These are phyloP conservation scores for Drosophila funebris DNA, from an alignment of 1,140 invertebrate genomes.

Conservation along the genomic window DNA sequence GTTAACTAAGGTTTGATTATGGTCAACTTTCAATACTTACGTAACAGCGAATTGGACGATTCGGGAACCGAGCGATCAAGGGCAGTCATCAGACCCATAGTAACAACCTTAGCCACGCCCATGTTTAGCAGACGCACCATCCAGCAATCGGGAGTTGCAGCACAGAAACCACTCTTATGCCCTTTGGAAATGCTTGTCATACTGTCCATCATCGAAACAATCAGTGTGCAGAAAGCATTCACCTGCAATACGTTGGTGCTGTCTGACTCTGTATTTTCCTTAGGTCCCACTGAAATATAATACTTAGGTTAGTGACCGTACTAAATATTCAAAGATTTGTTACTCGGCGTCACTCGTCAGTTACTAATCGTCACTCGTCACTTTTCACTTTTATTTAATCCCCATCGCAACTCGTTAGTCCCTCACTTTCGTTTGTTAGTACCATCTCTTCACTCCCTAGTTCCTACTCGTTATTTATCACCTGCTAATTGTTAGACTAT, in stretches of 20 bases:
- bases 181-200: constrained; percentile 50
- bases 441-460: neutral
- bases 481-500: too few relatives aligned
- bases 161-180: constrained; percentile 50
- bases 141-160: constrained; percentile 54
- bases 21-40: neutral
- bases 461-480: neutral
- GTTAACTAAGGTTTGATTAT: too few relatives aligned
- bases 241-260: constrained; percentile 36
- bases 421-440: neutral
- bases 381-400: neutral
- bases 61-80: constrained; percentile 37
- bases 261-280: constrained; percentile 11
- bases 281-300: constrained; percentile 54
- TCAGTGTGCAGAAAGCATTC: constrained; percentile 63
- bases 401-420: neutral
- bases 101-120: constrained; percentile 56
- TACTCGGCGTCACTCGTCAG: neutral
- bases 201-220: constrained; percentile 53
- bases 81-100: constrained; percentile 58
- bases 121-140: constrained; percentile 61
- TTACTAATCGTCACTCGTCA: neutral
- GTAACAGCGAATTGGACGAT: constrained; percentile 6
- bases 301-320: neutral
- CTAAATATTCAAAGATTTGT: neutral